phyloP scores from a whole-genome alignment of 35 echinoderm and acorn worm genomes.

The Heliocidaris tuberculata region DNA sequence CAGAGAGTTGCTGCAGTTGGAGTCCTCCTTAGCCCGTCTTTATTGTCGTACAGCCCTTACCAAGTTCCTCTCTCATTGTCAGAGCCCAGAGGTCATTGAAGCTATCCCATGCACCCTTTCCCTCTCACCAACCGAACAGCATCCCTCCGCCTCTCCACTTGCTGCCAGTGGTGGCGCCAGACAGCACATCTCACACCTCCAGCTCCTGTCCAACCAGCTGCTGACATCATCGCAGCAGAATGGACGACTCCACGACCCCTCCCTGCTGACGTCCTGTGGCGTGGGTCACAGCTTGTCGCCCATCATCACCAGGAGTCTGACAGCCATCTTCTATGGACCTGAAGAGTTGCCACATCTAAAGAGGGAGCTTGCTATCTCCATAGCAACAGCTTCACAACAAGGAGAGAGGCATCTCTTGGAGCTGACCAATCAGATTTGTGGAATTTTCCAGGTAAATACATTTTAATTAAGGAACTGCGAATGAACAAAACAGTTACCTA shows the following conservation, averaged over 20 bases:
- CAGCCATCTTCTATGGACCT: constrained; percentile 60
- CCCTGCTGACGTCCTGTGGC: constrained; percentile 59
- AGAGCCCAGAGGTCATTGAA: constrained; percentile 73
- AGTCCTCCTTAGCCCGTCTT: constrained; percentile 56
- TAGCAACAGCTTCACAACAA: constrained; percentile 74
- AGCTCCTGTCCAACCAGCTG: constrained; percentile 74
- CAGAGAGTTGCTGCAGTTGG: constrained; percentile 69
- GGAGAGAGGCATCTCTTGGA: constrained; percentile 75
- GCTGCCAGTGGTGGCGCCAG: constrained; percentile 19
- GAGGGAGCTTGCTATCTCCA: constrained; percentile 68
- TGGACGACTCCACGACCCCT: constrained; percentile 47
- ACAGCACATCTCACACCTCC: constrained; percentile 68
- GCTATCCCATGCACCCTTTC: constrained; percentile 62
- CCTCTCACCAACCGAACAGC: neutral
- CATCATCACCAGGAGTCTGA: constrained; percentile 57
- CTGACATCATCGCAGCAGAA: constrained; percentile 69
- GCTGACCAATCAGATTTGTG: constrained; percentile 74
- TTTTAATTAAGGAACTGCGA: neutral
- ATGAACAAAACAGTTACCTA: no score
- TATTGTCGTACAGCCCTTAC: constrained; percentile 70
- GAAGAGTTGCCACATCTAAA: constrained; percentile 47
- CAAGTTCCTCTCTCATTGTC: constrained; percentile 66
- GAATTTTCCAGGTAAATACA: constrained; percentile 61
- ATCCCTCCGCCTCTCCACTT: constrained; percentile 20
- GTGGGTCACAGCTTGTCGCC: constrained; percentile 54